These are phyloP conservation scores for Microtus oregoni DNA, from an alignment of 2,113 vertebrate species.

Conservation along the genomic window DNA sequence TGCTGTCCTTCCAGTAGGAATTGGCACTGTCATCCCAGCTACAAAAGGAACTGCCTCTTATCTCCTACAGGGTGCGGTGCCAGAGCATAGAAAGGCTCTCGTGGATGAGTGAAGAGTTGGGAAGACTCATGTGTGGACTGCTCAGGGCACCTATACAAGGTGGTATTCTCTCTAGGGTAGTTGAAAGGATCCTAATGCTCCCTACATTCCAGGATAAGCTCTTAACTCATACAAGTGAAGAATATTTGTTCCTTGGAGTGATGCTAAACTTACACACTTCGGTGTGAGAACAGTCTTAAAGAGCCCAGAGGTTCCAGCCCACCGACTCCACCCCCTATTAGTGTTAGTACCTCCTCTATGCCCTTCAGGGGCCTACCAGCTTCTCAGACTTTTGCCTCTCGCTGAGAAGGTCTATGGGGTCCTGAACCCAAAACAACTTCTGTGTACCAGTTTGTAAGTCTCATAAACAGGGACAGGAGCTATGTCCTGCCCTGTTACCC, in stretches of 20 bases:
- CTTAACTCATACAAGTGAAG: not conserved
- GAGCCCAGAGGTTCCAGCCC: not conserved
- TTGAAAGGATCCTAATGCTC: not conserved
- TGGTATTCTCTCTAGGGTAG: not conserved
- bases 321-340: not conserved
- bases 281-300: not conserved
- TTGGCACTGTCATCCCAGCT: conserved; percentile 89
- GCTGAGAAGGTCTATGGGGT: not conserved
- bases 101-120: not conserved
- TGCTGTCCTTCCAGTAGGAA: conserved; percentile 77
- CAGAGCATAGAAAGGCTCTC: not conserved
- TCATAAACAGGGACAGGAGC: not conserved
- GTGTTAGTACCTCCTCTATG: not conserved
- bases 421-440: not conserved
- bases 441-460: not conserved
- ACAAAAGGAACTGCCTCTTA: conserved; percentile 86
- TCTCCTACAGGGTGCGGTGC: conserved; percentile 29
- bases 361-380: not conserved
- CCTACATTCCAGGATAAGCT: not conserved
- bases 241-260: not conserved
- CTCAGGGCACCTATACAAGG: not conserved
- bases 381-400: not conserved
- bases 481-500: not conserved
- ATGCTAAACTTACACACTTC: not conserved
- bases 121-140: no score